phyloP scores from a whole-genome alignment of 2,113 vertebrate species.

The Riparia riparia region DNA sequence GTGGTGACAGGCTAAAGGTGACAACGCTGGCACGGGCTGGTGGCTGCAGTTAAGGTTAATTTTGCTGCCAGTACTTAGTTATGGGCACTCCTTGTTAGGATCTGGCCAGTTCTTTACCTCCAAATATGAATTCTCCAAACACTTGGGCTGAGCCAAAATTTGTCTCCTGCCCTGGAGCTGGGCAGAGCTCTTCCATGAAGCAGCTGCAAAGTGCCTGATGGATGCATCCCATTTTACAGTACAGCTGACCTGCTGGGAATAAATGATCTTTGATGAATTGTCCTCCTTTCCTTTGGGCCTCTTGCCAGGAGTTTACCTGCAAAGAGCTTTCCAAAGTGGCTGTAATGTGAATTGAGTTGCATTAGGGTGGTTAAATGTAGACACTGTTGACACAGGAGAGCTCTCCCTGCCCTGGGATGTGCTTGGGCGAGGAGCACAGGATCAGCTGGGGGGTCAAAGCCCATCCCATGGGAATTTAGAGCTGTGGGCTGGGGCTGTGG shows the following conservation, averaged over 20 bases:
- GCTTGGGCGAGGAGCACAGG: background rate
- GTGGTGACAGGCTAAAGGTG: background rate
- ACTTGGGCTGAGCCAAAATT: background rate
- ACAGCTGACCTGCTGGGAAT: background rate
- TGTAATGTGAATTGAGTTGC: background rate
- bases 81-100: background rate
- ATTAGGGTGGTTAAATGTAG: background rate
- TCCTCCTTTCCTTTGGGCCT: background rate
- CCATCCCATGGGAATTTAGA: background rate
- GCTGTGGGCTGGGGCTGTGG: fast-evolving
- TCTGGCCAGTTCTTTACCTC: background rate
- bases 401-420: background rate
- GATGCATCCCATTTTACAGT: background rate
- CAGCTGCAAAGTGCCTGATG: background rate
- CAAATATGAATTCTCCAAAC: background rate
- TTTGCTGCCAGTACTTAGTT: background rate
- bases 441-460: background rate
- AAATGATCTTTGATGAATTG: background rate
- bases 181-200: background rate
- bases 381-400: fast-evolving
- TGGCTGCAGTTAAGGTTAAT: background rate
- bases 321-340: background rate
- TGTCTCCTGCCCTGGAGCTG: background rate
- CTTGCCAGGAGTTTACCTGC: background rate
- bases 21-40: fast-evolving